Evolutionary conservation across 1,140 invertebrate species (phyloP), one percentile per base, ranked within the genome.

Genomic region (Steinernema khuongi): DNA sequence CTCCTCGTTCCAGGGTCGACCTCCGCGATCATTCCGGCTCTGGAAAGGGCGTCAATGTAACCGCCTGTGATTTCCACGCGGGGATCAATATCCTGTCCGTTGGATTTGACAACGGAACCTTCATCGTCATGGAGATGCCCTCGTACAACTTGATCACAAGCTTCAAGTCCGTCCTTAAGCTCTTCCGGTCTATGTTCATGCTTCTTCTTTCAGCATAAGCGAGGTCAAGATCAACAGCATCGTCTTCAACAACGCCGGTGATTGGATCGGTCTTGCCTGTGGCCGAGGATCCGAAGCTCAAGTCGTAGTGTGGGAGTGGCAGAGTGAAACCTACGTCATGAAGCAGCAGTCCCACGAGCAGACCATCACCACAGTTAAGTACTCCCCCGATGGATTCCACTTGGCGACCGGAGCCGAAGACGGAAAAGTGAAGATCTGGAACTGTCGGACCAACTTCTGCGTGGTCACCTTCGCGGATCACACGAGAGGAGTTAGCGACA

Each of bases 271-370:
- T 0, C 83, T 96, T 29, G 94, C 92, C 0, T 94, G 92, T 83
- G 80, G 85, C 29, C 77, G 80, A 19, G 88, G 90, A 0, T 90
- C 90, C 41, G 87, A 92, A 1, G 94, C 94, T 0, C 94, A 97
- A 84, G 86, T 99, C 22, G 86, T 97, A 17, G 94, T 98, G 4
- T 98, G 95, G 94, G 96, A 98, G 87, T 98, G 95, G 95, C 94
- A 96, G 86, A 96, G 94, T 89, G 94, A 98, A 88, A 93, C 93
- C n/a, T 97, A 96, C 81, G 91, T 96, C 0, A 90, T 99, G 89
- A 98, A 98, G 84, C 94, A 98, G 81, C 94, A 97, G 78, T 93
- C 93, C 0, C 96, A 98, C 70, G 75, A 70, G 7, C 74, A 74
- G 17, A n/a, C 67, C 36, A 72, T 79, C 17, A 79, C 69, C n/a